phyloP scores from a whole-genome alignment of 2,888 invertebrate genomes.

The Ochropleura plecta region DNA sequence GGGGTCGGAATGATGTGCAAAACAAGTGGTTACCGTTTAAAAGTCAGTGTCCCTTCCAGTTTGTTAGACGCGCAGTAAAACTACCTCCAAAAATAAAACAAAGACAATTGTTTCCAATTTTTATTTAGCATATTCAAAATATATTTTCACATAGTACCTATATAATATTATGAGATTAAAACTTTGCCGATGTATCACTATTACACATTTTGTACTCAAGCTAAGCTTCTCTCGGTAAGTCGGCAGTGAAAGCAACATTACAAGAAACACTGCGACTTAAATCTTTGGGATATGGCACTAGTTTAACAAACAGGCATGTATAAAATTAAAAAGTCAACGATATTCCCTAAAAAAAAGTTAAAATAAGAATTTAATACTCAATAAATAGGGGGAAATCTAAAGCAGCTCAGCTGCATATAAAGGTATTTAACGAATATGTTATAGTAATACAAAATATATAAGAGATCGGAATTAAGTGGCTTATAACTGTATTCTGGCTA shows the following conservation, averaged over 20 bases:
- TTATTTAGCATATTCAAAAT: constrained; percentile 86
- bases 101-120: constrained; percentile 50
- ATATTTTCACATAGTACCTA: constrained; percentile 76
- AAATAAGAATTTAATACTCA: constrained; percentile 21
- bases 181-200: constrained; percentile 70
- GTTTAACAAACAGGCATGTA: constrained; percentile 43
- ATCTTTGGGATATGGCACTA: constrained; percentile 64
- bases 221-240: constrained; percentile 73
- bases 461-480: constrained; percentile 50
- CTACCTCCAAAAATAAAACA: constrained; percentile 36
- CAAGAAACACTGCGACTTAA: constrained; percentile 34
- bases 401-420: constrained; percentile 64
- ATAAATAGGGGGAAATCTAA: constrained; percentile 36
- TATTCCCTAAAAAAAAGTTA: constrained; percentile 41
- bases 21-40: not conserved
- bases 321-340: constrained; percentile 28
- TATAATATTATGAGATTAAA: constrained; percentile 74
- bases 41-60: not conserved
- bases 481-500: constrained; percentile 2
- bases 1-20: not conserved
- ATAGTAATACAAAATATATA: constrained; percentile 23
- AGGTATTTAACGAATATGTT: constrained; percentile 39
- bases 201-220: constrained; percentile 82
- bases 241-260: constrained; percentile 41
- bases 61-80: not conserved